Base-by-base conservation (phyloP, 2,888 invertebrate species). In the Parascotia fuliginaria region DNA sequence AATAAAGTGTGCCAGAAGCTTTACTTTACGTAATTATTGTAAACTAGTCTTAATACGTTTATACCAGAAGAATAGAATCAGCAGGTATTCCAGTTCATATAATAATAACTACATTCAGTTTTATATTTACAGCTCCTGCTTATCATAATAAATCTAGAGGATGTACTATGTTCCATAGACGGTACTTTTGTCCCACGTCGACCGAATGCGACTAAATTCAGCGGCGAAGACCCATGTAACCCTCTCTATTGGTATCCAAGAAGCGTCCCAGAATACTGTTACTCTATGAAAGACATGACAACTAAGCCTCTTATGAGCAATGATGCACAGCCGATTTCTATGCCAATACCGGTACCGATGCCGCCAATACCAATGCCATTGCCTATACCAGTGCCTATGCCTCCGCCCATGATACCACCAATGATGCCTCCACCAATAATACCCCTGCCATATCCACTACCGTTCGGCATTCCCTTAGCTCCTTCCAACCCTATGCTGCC, bases 231-330 rank as follows among this genome's bases (percentile, higher is more conserved):
- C 54, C 82, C 83, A 1, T 90, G 90, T 58, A 83, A 88, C 32
- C 84, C 87, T 0, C 63, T 86, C 0, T 91, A 85, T 47, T 91
- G 90, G 90, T 90, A 86, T 47, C 81, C 81, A 0, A 67, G 43
- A 22, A 5, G 57, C 0, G 60, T 82, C 33, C 81, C 82, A 3
- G 74, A 73, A 3, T 68, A 64, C 34, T 81, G 82, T 31, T 56
- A 69, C 38, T 48, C 42, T 5, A 69, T 52, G 22, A 44, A 38
- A 2, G 47, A 42, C 7, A 27, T 37, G 1, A 44, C 49, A 14
- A 46, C 55, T 0, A 49, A 38, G 4, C 38, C 39, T 4, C 27
- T 47, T 0, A n/a, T 27, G 6, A 38, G 51, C 2, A 40, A 63
- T 12, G 16, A 36, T 9, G 9, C 9, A 14, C 12, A 54, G 5